These are phyloP conservation scores for Orthonychiurus folsomi DNA, from an alignment of 2,888 invertebrate species.

Conservation along the genomic window DNA sequence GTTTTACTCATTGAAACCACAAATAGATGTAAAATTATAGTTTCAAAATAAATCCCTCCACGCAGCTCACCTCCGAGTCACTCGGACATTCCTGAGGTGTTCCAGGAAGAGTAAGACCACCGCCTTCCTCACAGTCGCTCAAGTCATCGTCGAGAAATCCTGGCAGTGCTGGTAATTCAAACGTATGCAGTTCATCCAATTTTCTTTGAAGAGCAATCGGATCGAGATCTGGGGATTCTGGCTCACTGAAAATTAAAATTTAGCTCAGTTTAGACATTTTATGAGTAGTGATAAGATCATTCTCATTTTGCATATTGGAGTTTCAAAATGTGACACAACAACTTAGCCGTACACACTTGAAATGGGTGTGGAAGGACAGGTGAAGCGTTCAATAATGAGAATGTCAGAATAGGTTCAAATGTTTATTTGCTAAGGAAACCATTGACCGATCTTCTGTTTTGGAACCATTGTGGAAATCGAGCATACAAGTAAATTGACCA, in stretches of 20 bases:
- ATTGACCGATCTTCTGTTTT: no score
- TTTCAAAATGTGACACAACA: no score
- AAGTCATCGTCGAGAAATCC: slow-evolving; percentile 30
- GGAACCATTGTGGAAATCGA: no score
- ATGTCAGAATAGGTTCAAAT: neutral
- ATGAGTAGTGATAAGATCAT: neutral
- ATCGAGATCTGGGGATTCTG: slow-evolving; percentile 20
- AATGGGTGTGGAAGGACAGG: no score
- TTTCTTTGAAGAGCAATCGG: slow-evolving; percentile 17
- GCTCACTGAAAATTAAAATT: slow-evolving; percentile 19
- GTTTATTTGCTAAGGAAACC: no score
- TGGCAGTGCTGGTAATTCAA: slow-evolving; percentile 30
- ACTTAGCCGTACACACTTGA: no score
- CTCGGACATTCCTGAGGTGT: slow-evolving; percentile 37
- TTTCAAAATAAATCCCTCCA: no score
- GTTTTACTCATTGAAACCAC: neutral
- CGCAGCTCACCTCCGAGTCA: slow-evolving; percentile 32
- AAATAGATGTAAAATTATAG: neutral
- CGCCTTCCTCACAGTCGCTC: slow-evolving; percentile 35
- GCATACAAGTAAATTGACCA: no score
- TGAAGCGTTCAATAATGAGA: no score
- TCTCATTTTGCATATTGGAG: no score
- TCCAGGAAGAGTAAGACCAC: slow-evolving; percentile 37
- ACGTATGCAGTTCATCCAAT: slow-evolving; percentile 27
- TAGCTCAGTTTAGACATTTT: neutral